phyloP scores from a whole-genome alignment of 2,888 invertebrate species.

The Ichneumon xanthorius region DNA sequence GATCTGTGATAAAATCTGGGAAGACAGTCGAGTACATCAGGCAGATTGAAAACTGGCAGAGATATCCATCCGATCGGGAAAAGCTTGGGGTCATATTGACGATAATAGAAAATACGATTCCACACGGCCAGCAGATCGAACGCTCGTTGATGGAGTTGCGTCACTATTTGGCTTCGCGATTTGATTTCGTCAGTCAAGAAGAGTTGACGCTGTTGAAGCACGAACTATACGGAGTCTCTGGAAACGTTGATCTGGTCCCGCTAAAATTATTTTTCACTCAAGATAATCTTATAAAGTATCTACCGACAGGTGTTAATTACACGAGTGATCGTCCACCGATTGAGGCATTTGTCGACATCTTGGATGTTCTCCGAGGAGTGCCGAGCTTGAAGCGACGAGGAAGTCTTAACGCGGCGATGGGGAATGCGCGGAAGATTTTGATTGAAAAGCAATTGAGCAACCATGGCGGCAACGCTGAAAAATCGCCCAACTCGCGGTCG shows the following conservation, averaged over 20 bases:
- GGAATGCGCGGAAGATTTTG: conserved; percentile 6
- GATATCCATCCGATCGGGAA: conserved; percentile 23
- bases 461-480: background rate
- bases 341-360: conserved; percentile 28
- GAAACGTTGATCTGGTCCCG: conserved; percentile 23
- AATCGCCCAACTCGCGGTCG: background rate
- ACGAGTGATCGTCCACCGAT: background rate
- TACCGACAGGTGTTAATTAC: conserved; percentile 37
- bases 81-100: conserved; percentile 46
- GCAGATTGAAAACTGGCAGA: conserved; percentile 26
- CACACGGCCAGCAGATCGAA: background rate
- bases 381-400: conserved; percentile 13
- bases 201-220: conserved; percentile 21
- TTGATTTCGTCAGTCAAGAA: conserved; percentile 40
- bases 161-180: conserved; percentile 15
- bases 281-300: conserved; percentile 49
- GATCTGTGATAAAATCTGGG: background rate
- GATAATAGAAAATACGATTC: background rate
- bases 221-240: conserved; percentile 7
- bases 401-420: background rate
- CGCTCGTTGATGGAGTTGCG: background rate
- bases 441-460: background rate
- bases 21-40: background rate
- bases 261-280: conserved; percentile 57
- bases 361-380: conserved; percentile 27